A percentile compares a stretch with the other conserved stretches of the same genome.
Evolutionary conservation across 2,888 invertebrate genomes (phyloP).

Genomic region (Scaptomyza tumidula): DNA sequence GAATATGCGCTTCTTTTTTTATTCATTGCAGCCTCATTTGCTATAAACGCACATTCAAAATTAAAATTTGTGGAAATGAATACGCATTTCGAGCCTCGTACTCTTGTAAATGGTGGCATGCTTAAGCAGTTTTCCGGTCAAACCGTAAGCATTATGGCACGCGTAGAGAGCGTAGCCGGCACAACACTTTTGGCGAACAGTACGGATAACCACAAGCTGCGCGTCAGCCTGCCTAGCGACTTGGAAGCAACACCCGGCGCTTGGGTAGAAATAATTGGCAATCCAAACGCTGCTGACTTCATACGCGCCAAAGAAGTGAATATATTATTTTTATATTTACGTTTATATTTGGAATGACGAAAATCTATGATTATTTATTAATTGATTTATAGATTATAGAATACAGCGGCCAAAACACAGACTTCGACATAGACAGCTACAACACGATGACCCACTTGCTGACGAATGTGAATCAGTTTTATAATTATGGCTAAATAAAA

Average conservation of each 20-base stretch:
- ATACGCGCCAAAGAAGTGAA: constrained; percentile 81
- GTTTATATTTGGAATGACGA: not conserved
- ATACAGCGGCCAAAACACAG: constrained; percentile 80
- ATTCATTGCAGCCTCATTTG: not conserved
- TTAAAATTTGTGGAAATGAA: constrained; percentile 22
- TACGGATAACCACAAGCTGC: constrained; percentile 79
- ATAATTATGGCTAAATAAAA: constrained; percentile 45
- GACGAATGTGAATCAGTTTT: constrained; percentile 72
- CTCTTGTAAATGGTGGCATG: constrained; percentile 79
- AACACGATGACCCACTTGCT: constrained; percentile 82
- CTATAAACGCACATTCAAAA: not conserved
- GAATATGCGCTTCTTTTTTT: constrained; percentile 10
- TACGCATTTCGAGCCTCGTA: constrained; percentile 74
- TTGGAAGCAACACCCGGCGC: constrained; percentile 67
- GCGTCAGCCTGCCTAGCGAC: constrained; percentile 71
- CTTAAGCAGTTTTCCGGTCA: constrained; percentile 79
- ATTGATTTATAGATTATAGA: constrained; percentile 75
- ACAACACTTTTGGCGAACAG: constrained; percentile 69
- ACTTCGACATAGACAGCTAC: constrained; percentile 82
- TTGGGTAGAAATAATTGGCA: constrained; percentile 84
- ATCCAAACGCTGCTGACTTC: constrained; percentile 61
- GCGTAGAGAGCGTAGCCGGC: constrained; percentile 76
- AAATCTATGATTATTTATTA: not conserved
- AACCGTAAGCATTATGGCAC: constrained; percentile 81
- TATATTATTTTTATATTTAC: not conserved